Percentiles rank a stretch among this genome's conserved stretches.
Conservation (phyloP, 2,113 vertebrate species). For the Lucifuga dentata region DNA sequence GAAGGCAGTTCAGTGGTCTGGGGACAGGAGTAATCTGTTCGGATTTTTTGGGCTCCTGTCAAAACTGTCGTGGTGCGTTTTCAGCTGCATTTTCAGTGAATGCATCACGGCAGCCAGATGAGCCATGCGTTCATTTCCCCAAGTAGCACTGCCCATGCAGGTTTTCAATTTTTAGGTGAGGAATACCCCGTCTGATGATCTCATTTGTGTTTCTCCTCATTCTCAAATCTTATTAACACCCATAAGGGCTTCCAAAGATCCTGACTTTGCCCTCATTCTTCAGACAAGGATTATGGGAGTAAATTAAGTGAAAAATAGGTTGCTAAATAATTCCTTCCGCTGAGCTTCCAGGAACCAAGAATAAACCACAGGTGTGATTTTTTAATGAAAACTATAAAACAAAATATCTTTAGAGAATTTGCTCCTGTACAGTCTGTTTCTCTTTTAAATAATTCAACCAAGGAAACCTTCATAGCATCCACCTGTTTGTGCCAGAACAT, state of each 20-base stretch:
- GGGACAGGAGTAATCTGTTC: conserved; percentile 60
- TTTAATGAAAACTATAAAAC: neutral
- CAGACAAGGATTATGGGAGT: neutral
- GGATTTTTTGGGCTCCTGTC: conserved; percentile 37
- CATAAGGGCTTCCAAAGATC: conserved; percentile 1
- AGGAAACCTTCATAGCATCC: neutral
- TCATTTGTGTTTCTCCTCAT: neutral
- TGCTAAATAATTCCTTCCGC: conserved; percentile 3
- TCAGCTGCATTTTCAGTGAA: conserved; percentile 31
- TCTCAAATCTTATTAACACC: conserved; percentile 11
- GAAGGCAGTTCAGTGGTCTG: conserved; percentile 36
- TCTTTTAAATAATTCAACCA: conserved; percentile 26
- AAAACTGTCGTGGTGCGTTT: too few species aligned
- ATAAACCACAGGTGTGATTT: conserved; percentile 1
- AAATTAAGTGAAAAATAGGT: too few species aligned
- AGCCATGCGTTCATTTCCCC: neutral
- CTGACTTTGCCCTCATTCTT: neutral
- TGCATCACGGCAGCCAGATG: conserved; percentile 23
- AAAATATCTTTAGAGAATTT: neutral
- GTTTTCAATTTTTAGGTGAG: conserved; percentile 14
- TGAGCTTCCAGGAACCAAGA: neutral
- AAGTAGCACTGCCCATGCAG: conserved; percentile 1
- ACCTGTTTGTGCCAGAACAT: neutral
- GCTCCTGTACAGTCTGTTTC: neutral
- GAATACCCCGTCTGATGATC: conserved; percentile 4